Percentiles rank a stretch among this genome's conserved stretches.
Evolutionary conservation across 2,113 vertebrate genomes (phyloP).

Genomic region (Thermophis baileyi): DNA sequence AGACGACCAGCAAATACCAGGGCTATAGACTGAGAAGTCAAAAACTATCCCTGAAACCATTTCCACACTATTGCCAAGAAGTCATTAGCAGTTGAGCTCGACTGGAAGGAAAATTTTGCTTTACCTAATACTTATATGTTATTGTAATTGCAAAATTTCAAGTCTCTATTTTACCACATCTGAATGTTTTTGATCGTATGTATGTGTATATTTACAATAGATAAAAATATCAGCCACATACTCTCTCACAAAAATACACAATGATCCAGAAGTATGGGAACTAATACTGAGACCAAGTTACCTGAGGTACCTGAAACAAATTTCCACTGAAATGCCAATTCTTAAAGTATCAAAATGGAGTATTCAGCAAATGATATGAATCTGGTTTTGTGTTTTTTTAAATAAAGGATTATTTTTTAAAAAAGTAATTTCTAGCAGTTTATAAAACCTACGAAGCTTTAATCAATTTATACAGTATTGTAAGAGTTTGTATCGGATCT

Average conservation of each 20-base stretch:
- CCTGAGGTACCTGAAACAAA: background rate
- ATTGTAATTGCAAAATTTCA: background rate
- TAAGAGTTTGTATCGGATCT: background rate
- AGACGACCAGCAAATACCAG: background rate
- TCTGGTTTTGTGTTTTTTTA: background rate
- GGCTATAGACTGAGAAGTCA: background rate
- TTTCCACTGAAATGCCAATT: background rate
- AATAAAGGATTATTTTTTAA: background rate
- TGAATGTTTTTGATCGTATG: background rate
- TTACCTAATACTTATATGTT: background rate
- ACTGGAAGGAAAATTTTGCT: background rate
- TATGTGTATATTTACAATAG: background rate
- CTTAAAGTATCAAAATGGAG: background rate
- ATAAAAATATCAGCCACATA: background rate
- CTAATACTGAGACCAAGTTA: background rate
- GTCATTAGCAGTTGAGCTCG: background rate
- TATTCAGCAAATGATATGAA: background rate
- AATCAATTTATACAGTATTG: background rate
- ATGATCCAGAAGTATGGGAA: too few relatives aligned
- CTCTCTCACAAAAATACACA: background rate
- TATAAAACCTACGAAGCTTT: background rate
- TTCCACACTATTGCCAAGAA: background rate
- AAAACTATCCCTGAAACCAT: background rate
- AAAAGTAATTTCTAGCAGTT: background rate
- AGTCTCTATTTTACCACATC: background rate